phyloP scores from a whole-genome alignment of 2,797 vertebrate species.

The Somateria mollissima region DNA sequence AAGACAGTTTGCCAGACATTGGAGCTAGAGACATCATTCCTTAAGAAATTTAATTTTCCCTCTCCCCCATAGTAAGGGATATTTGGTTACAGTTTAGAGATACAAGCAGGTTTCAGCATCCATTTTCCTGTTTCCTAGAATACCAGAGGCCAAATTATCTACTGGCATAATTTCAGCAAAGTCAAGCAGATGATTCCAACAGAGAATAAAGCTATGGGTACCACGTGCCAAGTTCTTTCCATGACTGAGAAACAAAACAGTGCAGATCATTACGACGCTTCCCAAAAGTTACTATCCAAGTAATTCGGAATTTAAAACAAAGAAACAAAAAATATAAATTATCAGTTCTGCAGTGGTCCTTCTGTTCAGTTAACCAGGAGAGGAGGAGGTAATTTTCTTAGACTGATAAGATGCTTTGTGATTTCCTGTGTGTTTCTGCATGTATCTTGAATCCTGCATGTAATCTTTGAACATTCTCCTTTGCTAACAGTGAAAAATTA shows the following conservation, averaged over 20 bases:
- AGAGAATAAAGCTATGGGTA: background rate
- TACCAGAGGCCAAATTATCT: background rate
- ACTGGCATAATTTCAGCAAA: background rate
- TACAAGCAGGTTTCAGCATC: background rate
- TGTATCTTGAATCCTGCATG: background rate
- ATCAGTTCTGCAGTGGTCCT: background rate
- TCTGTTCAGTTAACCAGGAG: background rate
- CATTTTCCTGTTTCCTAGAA: slow-evolving; percentile 24
- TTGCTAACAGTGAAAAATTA: background rate
- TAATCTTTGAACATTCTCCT: background rate
- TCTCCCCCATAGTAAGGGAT: background rate
- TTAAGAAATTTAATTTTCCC: background rate
- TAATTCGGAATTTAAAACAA: background rate
- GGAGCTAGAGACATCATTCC: background rate
- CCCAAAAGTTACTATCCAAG: background rate
- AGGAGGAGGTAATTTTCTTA: background rate
- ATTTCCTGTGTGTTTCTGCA: background rate
- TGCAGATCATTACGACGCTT: background rate
- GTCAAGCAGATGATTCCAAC: background rate
- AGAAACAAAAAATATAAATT: background rate
- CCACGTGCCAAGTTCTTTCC: background rate
- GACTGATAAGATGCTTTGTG: background rate
- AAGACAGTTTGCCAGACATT: background rate
- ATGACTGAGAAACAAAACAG: background rate
- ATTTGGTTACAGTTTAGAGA: background rate